phyloP scores from a whole-genome alignment of 2,113 vertebrate genomes.

The Silurus meridionalis region DNA sequence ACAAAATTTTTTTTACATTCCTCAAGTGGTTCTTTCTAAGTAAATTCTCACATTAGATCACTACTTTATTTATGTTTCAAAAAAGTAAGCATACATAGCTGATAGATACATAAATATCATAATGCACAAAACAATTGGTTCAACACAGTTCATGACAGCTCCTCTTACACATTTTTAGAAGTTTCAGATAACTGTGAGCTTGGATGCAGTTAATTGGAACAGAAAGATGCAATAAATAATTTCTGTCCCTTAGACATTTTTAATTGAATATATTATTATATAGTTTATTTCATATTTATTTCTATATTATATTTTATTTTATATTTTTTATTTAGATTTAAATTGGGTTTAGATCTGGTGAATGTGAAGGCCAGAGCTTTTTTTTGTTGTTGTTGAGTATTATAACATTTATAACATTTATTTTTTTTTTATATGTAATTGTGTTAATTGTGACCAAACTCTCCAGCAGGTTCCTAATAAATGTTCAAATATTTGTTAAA shows the following conservation, averaged over 20 bases:
- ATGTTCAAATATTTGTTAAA: not conserved
- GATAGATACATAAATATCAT: not conserved
- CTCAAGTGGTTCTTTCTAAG: not conserved
- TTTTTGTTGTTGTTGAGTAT: too few relatives aligned
- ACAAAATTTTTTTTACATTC: slow-evolving; percentile 46
- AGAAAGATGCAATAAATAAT: not conserved
- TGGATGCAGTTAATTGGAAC: not conserved
- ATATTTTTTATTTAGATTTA: not conserved
- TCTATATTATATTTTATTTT: not conserved
- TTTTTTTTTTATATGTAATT: not conserved
- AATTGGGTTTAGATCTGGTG: too few relatives aligned
- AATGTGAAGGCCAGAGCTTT: not conserved
- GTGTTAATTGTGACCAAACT: not conserved
- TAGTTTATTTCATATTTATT: not conserved
- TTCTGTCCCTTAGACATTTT: not conserved
- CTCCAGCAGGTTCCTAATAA: not conserved
- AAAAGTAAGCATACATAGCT: not conserved
- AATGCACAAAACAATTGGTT: not conserved
- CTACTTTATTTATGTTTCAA: not conserved
- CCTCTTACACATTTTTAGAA: not conserved
- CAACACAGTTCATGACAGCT: not conserved
- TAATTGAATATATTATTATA: not conserved
- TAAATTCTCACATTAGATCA: not conserved
- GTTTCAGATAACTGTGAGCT: not conserved
- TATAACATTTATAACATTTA: too few relatives aligned